Evolutionary conservation across 2,113 vertebrate species (phyloP).

Genomic region (Dasyornis broadbenti): DNA sequence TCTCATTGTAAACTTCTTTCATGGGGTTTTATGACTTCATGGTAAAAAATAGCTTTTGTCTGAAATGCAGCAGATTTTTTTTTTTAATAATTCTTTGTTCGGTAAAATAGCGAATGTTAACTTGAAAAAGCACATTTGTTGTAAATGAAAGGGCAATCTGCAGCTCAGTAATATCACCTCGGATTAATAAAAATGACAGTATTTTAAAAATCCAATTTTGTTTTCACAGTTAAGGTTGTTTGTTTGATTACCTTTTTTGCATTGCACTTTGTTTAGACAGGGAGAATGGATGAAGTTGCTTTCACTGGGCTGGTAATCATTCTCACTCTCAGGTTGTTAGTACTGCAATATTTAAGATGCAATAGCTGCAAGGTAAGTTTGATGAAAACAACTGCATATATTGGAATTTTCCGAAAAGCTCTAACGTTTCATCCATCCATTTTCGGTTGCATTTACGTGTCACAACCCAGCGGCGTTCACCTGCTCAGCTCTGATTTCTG

Average conservation of each 20-base stretch:
- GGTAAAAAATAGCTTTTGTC: constrained; percentile 36
- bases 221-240: constrained; percentile 16
- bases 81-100: background rate
- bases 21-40: background rate
- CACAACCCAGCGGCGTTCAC: fast-evolving
- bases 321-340: background rate
- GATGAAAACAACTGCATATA: background rate
- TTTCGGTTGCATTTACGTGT: background rate
- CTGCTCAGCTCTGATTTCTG: background rate
- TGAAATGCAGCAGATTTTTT: background rate
- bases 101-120: background rate
- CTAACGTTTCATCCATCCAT: fast-evolving
- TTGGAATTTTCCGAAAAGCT: background rate
- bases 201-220: constrained; percentile 49
- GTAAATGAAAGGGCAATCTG: constrained; percentile 26
- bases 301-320: background rate
- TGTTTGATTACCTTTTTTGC: constrained; percentile 40
- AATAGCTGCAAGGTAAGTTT: background rate
- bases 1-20: constrained; percentile 24
- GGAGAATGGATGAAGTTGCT: background rate
- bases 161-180: background rate
- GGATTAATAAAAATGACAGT: constrained; percentile 45
- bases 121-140: background rate
- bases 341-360: background rate
- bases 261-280: constrained; percentile 24